These are phyloP conservation scores for Thymelicus lineola DNA, from an alignment of 2,888 invertebrate species.

Conservation along the genomic window DNA sequence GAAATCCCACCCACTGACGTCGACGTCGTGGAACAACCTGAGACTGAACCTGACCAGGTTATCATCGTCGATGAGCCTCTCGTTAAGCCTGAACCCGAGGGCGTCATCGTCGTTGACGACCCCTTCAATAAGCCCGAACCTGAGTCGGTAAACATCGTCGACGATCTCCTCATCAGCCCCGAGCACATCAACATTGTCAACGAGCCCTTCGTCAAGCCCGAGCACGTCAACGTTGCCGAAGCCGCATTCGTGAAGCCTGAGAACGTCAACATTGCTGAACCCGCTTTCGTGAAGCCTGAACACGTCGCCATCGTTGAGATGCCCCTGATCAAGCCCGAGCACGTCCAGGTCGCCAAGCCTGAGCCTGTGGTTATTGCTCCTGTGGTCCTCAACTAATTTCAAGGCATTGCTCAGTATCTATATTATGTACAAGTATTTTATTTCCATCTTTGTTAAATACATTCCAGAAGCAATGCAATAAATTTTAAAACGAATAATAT, in stretches of 20 bases:
- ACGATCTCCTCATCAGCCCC: constrained; percentile 47
- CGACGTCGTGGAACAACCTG: constrained; percentile 35
- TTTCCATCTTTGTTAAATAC: too few species aligned
- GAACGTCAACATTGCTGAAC: constrained; percentile 50
- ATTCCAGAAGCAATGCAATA: too few species aligned
- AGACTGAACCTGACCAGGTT: constrained; percentile 32
- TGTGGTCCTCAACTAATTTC: constrained; percentile 55
- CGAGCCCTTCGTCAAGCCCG: constrained; percentile 46
- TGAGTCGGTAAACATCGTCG: constrained; percentile 40
- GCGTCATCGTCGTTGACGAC: constrained; percentile 45
- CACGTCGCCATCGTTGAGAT: constrained; percentile 44
- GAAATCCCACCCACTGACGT: constrained; percentile 39
- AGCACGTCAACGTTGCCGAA: constrained; percentile 47
- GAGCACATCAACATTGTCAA: constrained; percentile 36
- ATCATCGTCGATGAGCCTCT: constrained; percentile 39
- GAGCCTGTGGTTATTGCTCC: constrained; percentile 51
- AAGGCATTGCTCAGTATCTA: too few species aligned
- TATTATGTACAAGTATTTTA: too few species aligned
- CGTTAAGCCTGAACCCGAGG: constrained; percentile 25
- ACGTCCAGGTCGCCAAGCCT: constrained; percentile 23
- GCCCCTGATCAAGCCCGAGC: constrained; percentile 38
- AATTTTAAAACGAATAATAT: too few species aligned
- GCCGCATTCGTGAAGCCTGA: constrained; percentile 43
- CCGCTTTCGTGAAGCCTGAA: constrained; percentile 48
- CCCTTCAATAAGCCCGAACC: constrained; percentile 41